phyloP scores from a whole-genome alignment of 2,888 invertebrate species.

The Melanostoma scalare region DNA sequence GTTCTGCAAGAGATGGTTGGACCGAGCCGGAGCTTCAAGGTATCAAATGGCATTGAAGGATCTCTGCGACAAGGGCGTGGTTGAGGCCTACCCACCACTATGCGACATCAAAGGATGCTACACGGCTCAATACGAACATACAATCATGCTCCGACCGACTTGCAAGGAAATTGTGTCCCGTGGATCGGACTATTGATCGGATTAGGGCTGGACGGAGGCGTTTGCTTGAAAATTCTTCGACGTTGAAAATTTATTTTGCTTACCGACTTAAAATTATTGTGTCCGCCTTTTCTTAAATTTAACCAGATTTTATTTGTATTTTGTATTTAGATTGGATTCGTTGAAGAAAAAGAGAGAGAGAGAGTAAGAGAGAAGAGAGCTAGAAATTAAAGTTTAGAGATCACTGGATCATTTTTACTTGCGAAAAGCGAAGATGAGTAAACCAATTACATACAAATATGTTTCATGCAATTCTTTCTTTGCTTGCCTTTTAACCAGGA shows the following conservation, averaged over 20 bases:
- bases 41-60: conserved; percentile 99
- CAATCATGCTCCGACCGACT: conserved; percentile 97
- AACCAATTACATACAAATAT: too few relatives aligned
- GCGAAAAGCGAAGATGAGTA: too few relatives aligned
- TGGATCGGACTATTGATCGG: conserved; percentile 91
- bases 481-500: too few relatives aligned
- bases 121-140: conserved; percentile 99
- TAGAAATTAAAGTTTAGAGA: conserved; percentile 19
- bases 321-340: conserved; percentile 30
- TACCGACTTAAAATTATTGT: too few relatives aligned
- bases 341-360: conserved; percentile 19
- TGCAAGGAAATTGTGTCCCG: conserved; percentile 99
- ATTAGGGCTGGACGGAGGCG: too few relatives aligned
- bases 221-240: too few relatives aligned
- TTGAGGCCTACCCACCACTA: conserved; percentile 99
- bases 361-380: not conserved
- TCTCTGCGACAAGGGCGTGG: conserved; percentile 97
- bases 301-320: conserved; percentile 12
- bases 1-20: conserved; percentile 99
- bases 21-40: conserved; percentile 97
- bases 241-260: too few relatives aligned
- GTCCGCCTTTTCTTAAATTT: too few relatives aligned
- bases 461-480: too few relatives aligned
- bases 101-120: conserved; percentile 98
- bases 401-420: not conserved